Evolutionary conservation across 1,140 invertebrate species (phyloP).

Genomic region (Cyphomyrmex costatus): DNA sequence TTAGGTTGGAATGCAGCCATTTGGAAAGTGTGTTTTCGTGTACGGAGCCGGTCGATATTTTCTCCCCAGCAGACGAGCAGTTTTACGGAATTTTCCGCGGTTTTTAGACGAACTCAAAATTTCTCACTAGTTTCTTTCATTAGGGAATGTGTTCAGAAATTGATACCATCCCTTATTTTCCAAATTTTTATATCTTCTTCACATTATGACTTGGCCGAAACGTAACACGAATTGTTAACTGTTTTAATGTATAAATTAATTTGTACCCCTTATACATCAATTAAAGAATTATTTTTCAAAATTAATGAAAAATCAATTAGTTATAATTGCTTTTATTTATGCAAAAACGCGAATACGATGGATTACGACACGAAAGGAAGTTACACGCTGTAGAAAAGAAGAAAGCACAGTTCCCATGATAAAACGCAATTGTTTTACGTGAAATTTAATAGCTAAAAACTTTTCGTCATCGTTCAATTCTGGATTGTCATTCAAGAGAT

Average conservation of each 20-base stretch:
- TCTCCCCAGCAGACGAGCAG: background rate
- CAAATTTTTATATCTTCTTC: background rate
- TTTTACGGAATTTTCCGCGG: background rate
- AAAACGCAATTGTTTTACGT: background rate
- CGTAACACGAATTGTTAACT: background rate
- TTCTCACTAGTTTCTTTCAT: constrained; percentile 2
- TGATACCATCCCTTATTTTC: background rate
- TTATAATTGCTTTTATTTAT: background rate
- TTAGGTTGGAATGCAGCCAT: constrained; percentile 52
- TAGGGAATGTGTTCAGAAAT: background rate
- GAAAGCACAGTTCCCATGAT: background rate
- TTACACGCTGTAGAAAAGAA: background rate
- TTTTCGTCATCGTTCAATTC: background rate
- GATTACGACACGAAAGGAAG: background rate
- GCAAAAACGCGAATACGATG: background rate
- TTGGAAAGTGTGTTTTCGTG: constrained; percentile 57
- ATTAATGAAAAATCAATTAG: background rate
- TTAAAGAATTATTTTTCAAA: background rate
- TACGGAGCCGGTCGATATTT: constrained; percentile 42
- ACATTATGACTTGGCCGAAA: background rate
- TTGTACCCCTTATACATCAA: background rate
- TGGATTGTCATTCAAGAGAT: background rate
- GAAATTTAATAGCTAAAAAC: background rate
- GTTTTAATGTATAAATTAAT: background rate
- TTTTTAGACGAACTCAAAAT: constrained; percentile 2